Conservation (phyloP, 2,888 invertebrate genomes). For the Brachypterus glaber region DNA sequence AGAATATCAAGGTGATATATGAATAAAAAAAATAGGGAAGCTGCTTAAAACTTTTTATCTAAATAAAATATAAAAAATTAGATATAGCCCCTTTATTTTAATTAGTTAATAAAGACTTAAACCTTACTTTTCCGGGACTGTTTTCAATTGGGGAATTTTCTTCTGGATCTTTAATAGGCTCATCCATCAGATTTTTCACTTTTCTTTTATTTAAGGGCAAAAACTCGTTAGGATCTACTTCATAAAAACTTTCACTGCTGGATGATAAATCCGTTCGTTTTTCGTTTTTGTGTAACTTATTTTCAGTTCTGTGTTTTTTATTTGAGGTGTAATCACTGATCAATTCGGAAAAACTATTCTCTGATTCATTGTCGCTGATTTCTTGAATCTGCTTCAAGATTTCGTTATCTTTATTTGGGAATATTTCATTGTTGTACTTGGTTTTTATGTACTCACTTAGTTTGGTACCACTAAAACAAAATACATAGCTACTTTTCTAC, state of each 20-base stretch:
- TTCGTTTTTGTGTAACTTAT: constrained; percentile 7
- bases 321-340: constrained; percentile 35
- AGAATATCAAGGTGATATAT: too few relatives aligned
- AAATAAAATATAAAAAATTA: too few relatives aligned
- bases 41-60: too few relatives aligned
- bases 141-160: too few relatives aligned
- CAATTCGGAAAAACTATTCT: constrained; percentile 38
- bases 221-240: constrained; percentile 17
- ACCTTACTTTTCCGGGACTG: too few relatives aligned
- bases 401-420: constrained; percentile 18
- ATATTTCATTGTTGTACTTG: constrained; percentile 13
- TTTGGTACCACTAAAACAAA: constrained; percentile 38
- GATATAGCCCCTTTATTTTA: too few relatives aligned
- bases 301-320: constrained; percentile 20
- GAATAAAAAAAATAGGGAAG: too few relatives aligned
- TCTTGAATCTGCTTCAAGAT: constrained; percentile 23
- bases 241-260: constrained; percentile 24
- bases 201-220: constrained; percentile 6
- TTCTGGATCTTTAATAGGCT: too few relatives aligned
- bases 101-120: too few relatives aligned
- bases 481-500: too few relatives aligned
- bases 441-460: constrained; percentile 39
- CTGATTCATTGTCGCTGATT: constrained; percentile 33
- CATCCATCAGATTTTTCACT: constrained; percentile 20
- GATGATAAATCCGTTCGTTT: too few relatives aligned